Evolutionary conservation across 2,113 vertebrate genomes (phyloP).

Genomic region (Conger conger): DNA sequence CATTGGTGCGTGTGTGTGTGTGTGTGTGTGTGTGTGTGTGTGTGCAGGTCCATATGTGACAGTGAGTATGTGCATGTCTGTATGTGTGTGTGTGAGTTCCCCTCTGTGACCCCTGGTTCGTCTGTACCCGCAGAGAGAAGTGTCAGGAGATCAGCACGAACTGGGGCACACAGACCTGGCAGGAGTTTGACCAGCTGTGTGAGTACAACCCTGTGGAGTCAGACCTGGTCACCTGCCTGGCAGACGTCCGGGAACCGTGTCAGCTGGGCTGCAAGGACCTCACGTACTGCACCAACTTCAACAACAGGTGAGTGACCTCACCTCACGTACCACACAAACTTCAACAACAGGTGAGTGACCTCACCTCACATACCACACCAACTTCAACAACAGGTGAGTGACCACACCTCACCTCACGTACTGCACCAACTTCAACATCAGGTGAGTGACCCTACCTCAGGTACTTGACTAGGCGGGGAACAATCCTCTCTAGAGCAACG

Average conservation of each 20-base stretch:
- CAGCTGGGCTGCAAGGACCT: constrained; percentile 97
- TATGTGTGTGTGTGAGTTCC: constrained; percentile 1
- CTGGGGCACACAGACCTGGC: constrained; percentile 96
- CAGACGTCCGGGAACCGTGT: constrained; percentile 94
- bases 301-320: constrained; percentile 83
- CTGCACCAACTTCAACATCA: not conserved
- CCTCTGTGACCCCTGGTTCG: not conserved
- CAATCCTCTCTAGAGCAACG: too few species aligned
- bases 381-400: not conserved
- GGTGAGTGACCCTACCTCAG: not conserved
- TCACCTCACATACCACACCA: too few species aligned
- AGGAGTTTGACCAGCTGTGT: constrained; percentile 94
- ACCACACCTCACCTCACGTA: not conserved
- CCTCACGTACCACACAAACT: constrained; percentile 20
- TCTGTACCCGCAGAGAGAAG: constrained; percentile 80
- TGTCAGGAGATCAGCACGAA: constrained; percentile 94
- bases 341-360: not conserved
- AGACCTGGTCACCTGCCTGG: constrained; percentile 92
- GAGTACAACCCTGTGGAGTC: constrained; percentile 92
- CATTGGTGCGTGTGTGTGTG: not conserved
- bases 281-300: constrained; percentile 97
- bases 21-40: not conserved
- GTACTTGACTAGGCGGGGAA: too few species aligned
- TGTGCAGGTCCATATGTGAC: too few species aligned
- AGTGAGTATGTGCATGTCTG: not conserved